These are phyloP conservation scores for Drosophila pseudoananassae DNA, from an alignment of 1,140 invertebrate species.

Conservation along the genomic window DNA sequence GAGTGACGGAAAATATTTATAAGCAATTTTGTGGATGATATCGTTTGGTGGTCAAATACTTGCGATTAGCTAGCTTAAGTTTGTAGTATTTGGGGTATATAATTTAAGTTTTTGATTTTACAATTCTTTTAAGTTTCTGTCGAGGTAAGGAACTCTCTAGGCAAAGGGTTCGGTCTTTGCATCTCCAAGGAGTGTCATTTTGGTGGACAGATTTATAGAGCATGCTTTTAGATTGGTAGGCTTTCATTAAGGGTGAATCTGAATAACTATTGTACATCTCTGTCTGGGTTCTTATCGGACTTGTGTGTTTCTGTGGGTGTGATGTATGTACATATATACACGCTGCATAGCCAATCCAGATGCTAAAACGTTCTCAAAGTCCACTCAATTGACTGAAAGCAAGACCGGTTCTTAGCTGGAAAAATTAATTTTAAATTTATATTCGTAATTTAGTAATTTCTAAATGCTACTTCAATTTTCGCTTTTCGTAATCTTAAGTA, in stretches of 20 bases:
- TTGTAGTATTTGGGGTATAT: neutral
- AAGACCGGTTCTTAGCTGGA: constrained; percentile 26
- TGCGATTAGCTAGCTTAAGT: constrained; percentile 30
- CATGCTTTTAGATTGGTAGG: neutral
- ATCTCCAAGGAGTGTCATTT: neutral
- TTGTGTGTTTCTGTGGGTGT: constrained; percentile 20
- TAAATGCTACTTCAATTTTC: constrained; percentile 70
- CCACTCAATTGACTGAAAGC: constrained; percentile 21
- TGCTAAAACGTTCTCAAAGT: constrained; percentile 44
- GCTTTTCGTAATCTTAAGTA: constrained; percentile 77
- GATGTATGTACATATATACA: constrained; percentile 24
- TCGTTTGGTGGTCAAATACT: constrained; percentile 34
- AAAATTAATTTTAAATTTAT: constrained; percentile 34
- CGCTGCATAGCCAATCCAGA: constrained; percentile 43
- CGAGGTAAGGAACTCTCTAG: constrained; percentile 14
- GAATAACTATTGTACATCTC: constrained; percentile 27
- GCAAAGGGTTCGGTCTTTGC: neutral
- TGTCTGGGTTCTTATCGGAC: constrained; percentile 8
- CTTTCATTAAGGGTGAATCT: neutral
- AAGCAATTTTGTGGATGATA: constrained; percentile 45
- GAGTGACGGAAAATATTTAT: constrained; percentile 58
- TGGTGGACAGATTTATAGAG: neutral
- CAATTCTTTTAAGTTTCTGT: constrained; percentile 7
- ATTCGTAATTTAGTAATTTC: constrained; percentile 17
- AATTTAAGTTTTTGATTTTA: neutral